Percentiles rank a stretch among this genome's conserved stretches.
Evolutionary conservation across 2,888 invertebrate genomes (phyloP).

Genomic region (Protodeltote pygarga): DNA sequence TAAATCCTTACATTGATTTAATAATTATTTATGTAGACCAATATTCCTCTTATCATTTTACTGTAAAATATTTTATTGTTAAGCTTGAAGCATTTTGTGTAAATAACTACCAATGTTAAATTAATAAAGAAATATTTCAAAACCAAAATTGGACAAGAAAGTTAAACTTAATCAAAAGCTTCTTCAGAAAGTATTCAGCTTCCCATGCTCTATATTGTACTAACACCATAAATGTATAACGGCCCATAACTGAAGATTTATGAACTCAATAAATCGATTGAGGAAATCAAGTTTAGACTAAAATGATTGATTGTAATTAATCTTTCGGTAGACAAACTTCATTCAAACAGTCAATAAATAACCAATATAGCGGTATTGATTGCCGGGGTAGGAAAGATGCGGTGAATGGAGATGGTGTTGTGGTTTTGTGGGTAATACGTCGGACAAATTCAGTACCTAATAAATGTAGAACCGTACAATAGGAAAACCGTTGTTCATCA

Average conservation of each 20-base stretch:
- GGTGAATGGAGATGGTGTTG: neutral
- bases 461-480: too few relatives aligned
- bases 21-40: too few relatives aligned
- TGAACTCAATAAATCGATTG: conserved; percentile 29
- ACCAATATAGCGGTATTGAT: conserved; percentile 20
- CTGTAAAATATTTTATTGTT: too few relatives aligned
- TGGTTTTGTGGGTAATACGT: too few relatives aligned
- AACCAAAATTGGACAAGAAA: too few relatives aligned
- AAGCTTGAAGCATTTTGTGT: too few relatives aligned
- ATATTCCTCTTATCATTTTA: too few relatives aligned
- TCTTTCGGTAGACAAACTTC: conserved; percentile 18
- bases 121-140: too few relatives aligned
- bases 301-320: conserved; percentile 30
- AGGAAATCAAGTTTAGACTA: conserved; percentile 23
- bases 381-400: neutral
- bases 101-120: too few relatives aligned
- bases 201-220: conserved; percentile 17
- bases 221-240: conserved; percentile 18
- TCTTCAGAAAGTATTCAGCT: conserved; percentile 3
- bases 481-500: too few relatives aligned
- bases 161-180: conserved; percentile 5
- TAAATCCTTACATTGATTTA: too few relatives aligned
- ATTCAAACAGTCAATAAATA: conserved; percentile 29
- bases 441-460: too few relatives aligned
- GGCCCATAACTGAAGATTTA: conserved; percentile 31